Percentiles rank a stretch among this genome's conserved stretches.
phyloP scores from a whole-genome alignment of 2,888 invertebrate genomes.

The Erebia aethiops region DNA sequence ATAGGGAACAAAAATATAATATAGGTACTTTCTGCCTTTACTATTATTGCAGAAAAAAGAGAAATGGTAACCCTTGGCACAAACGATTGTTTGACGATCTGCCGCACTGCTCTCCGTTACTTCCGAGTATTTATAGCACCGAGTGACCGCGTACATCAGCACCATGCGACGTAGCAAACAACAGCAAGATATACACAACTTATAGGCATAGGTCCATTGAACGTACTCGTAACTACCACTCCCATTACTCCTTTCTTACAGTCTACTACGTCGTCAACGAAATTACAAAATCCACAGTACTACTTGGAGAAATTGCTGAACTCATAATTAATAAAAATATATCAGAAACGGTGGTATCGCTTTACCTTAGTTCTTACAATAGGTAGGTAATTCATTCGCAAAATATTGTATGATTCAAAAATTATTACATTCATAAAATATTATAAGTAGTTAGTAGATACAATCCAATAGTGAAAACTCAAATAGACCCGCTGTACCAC shows the following conservation, averaged over 20 bases:
- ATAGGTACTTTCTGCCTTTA: background rate
- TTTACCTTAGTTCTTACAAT: too few relatives aligned
- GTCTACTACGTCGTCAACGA: too few relatives aligned
- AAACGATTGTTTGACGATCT: conserved; percentile 50
- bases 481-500: too few relatives aligned
- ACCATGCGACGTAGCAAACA: conserved; percentile 74
- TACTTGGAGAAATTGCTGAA: too few relatives aligned
- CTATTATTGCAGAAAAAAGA: background rate
- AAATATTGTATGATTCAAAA: too few relatives aligned
- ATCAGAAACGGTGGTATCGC: too few relatives aligned
- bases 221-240: conserved; percentile 19
- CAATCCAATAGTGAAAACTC: too few relatives aligned
- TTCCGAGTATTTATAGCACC: conserved; percentile 67
- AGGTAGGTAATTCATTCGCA: too few relatives aligned
- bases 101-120: conserved; percentile 49
- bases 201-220: conserved; percentile 11
- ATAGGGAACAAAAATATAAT: too few relatives aligned
- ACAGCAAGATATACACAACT: conserved; percentile 60
- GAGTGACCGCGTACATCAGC: conserved; percentile 56
- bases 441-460: too few relatives aligned
- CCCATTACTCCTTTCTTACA: conserved; percentile 12
- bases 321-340: too few relatives aligned
- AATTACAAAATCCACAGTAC: background rate
- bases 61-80: conserved; percentile 6
- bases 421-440: too few relatives aligned